Conservation (phyloP, 2,888 invertebrate genomes). For the Athalia cordata region DNA sequence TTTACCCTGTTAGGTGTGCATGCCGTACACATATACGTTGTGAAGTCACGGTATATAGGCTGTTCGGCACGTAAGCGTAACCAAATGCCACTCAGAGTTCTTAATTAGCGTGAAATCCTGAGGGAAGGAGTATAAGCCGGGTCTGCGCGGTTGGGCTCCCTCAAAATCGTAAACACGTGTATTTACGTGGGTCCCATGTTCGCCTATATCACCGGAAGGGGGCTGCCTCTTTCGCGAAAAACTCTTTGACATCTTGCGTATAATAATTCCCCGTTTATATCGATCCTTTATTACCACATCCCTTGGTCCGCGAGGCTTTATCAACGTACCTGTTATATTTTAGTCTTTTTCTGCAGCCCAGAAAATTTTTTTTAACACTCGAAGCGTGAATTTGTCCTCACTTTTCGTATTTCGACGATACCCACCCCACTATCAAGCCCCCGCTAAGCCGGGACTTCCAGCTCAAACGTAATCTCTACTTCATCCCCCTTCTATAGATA, state of each 20-base stretch:
- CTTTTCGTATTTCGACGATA: not conserved
- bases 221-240: not conserved
- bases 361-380: not conserved
- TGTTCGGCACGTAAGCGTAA: not conserved
- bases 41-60: not conserved
- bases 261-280: conserved; percentile 19
- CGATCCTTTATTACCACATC: conserved; percentile 12
- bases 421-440: not conserved
- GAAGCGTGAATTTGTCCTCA: not conserved
- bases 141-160: not conserved
- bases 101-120: conserved; percentile 40
- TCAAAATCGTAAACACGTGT: conserved; percentile 34
- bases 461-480: no score
- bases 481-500: no score
- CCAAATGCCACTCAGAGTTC: conserved; percentile 36
- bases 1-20: not conserved
- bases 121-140: not conserved
- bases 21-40: not conserved
- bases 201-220: not conserved
- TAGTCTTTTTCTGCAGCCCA: not conserved
- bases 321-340: not conserved
- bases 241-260: not conserved
- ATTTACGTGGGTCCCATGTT: conserved; percentile 1
- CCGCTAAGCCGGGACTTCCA: not conserved
- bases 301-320: not conserved